Evolutionary conservation across 2,888 invertebrate species (phyloP).

Genomic region (Therioaphis trifolii): DNA sequence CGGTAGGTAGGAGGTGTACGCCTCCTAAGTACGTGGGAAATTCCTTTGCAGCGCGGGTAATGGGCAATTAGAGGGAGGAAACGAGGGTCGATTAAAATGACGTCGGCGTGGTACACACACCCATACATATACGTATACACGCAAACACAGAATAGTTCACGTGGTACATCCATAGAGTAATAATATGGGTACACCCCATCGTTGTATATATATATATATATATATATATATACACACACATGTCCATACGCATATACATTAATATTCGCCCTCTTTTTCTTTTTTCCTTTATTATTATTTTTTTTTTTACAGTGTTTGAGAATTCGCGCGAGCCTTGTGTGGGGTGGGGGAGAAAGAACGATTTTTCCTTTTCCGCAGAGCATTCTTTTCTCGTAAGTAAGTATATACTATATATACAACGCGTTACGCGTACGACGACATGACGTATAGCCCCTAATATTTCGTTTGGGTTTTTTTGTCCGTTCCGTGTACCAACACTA

Average conservation of each 20-base stretch:
- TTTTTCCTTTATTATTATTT: not conserved
- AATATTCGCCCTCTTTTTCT: slow-evolving; percentile 25
- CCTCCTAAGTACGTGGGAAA: slow-evolving; percentile 34
- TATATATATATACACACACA: no score
- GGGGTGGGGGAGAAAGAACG: not conserved
- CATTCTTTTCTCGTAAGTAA: not conserved
- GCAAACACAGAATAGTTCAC: not conserved
- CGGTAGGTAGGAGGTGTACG: no score
- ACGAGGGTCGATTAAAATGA: slow-evolving; percentile 56
- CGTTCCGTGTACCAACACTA: no score
- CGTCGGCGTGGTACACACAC: slow-evolving; percentile 48
- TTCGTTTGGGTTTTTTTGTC: no score
- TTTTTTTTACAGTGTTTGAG: not conserved
- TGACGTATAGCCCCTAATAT: not conserved
- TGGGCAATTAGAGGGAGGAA: slow-evolving; percentile 59
- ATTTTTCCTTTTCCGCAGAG: slow-evolving; percentile 2
- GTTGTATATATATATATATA: no score
- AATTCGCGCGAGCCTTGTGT: not conserved
- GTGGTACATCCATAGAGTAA: not conserved
- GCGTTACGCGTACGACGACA: not conserved
- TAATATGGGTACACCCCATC: not conserved
- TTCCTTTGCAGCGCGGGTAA: slow-evolving; percentile 32
- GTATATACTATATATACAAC: not conserved
- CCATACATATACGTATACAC: not conserved
- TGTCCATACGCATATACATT: not conserved